phyloP scores from a whole-genome alignment of 2,888 invertebrate genomes.

The Melieria omissa region DNA sequence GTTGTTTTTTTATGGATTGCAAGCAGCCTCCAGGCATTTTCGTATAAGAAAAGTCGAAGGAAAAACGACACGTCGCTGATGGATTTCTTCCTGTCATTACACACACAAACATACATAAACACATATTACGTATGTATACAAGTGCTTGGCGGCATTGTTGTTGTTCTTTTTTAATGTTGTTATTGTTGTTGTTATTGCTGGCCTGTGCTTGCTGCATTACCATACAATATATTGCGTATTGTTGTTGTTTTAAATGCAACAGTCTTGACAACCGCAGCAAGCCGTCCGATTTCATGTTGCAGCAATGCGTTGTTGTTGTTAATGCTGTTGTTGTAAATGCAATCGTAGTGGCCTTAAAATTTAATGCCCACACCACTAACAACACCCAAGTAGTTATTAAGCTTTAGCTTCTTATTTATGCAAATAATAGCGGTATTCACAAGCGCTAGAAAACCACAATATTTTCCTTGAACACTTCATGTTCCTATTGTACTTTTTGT shows the following conservation, averaged over 20 bases:
- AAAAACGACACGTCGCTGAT: conserved; percentile 24
- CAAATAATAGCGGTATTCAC: background rate
- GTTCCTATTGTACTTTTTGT: background rate
- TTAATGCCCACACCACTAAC: no score
- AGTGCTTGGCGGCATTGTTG: conserved; percentile 3
- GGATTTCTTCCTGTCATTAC: conserved; percentile 35
- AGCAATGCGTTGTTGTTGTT: background rate
- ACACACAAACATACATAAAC: background rate
- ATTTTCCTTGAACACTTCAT: background rate
- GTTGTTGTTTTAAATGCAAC: no score
- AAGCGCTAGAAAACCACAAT: background rate
- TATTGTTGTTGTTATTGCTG: background rate
- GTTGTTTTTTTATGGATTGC: background rate
- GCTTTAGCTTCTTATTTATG: no score
- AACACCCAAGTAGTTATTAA: no score
- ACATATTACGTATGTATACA: background rate
- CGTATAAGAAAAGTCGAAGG: conserved; percentile 29
- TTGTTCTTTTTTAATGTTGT: background rate
- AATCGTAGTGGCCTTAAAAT: no score
- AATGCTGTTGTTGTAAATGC: background rate
- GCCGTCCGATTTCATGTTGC: no score
- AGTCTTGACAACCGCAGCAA: conserved; percentile 1
- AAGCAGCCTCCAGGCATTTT: conserved; percentile 23
- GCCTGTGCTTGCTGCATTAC: background rate
- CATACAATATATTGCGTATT: no score